phyloP scores from a whole-genome alignment of 2,797 vertebrate species.

The Taenioides sp. region DNA sequence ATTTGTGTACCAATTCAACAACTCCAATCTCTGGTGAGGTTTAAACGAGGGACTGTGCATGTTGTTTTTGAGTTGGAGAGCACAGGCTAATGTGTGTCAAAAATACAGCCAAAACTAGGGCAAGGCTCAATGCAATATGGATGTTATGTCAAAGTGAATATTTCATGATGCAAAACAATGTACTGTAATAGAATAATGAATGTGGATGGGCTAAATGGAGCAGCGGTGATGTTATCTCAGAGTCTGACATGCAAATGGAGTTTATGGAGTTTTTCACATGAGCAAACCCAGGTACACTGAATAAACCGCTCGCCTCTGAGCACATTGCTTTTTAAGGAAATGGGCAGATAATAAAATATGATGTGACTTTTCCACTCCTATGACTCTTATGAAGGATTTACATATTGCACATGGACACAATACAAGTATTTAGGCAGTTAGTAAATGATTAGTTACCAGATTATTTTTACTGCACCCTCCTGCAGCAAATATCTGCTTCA shows the following conservation, averaged over 20 bases:
- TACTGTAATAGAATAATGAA: slow-evolving; percentile 53
- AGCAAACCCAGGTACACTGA: slow-evolving; percentile 1
- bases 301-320: not conserved
- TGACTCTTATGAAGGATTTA: not conserved
- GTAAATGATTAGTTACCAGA: no score
- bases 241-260: slow-evolving; percentile 30
- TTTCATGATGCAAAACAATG: slow-evolving; percentile 60
- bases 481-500: no score
- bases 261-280: slow-evolving; percentile 15
- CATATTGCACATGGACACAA: not conserved
- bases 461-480: no score
- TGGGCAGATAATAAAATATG: not conserved
- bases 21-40: no score
- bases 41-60: slow-evolving; percentile 6
- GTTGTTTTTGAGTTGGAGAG: slow-evolving; percentile 28
- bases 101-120: slow-evolving; percentile 66
- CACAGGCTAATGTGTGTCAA: slow-evolving; percentile 59
- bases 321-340: not conserved
- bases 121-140: slow-evolving; percentile 70
- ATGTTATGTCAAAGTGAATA: slow-evolving; percentile 67
- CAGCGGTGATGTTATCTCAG: slow-evolving; percentile 32
- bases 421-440: not conserved
- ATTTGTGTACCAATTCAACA: no score
- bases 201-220: slow-evolving; percentile 40
- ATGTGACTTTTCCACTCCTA: not conserved